Base-by-base conservation (phyloP, 2,888 invertebrate genomes). In the Conchocele bisecta region DNA sequence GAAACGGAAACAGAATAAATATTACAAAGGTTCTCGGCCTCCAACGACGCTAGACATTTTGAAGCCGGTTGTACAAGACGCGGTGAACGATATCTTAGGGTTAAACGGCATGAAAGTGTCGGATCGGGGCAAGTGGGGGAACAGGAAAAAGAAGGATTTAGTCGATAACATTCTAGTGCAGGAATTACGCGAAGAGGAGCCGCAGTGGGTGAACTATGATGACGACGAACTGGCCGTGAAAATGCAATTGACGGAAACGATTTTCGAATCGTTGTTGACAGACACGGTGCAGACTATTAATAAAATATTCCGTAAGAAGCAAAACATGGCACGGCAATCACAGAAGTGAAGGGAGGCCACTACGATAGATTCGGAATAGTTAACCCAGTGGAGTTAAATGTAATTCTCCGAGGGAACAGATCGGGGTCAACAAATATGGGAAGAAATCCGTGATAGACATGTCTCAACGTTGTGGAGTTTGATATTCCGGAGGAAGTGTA, bases 131-230 rank as follows among this genome's bases (percentile, higher is more conserved):
- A 88, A 87, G 65, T 88, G 88, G 88, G 84, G 82, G 29, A 75
- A 85, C 28, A 81, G 89, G 24, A 89, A 89, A 79, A 88, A 89
- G 83, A 88, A 87, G 44, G 95, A 95, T 88, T 93, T 94, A 75
- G 94, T 95, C 2, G 95, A 95, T 86, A 94, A 94, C 83, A 93
- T 95, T 64, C 91, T 95, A 61, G 93, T 95, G 31, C 92, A 94
- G 64, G 95, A 95, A 89, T 93, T 94, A 54, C 94, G 94, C 80
- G 94, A 93, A 56, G 95, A 95, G 83, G 95, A 95, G 86, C 92
- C 93, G 15, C 93, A 94, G 76, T 96, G 95, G 95, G 94, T 94
- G 1, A 94, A 94, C 86, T 95, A 94, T 86, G 94, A 95, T 86
- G 91, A 93, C 51, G 95, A 95, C 85, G 95, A 95, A 88, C 91